Evolutionary conservation across 2,113 vertebrate genomes (phyloP).

Genomic region (Leptocoma aspasia): DNA sequence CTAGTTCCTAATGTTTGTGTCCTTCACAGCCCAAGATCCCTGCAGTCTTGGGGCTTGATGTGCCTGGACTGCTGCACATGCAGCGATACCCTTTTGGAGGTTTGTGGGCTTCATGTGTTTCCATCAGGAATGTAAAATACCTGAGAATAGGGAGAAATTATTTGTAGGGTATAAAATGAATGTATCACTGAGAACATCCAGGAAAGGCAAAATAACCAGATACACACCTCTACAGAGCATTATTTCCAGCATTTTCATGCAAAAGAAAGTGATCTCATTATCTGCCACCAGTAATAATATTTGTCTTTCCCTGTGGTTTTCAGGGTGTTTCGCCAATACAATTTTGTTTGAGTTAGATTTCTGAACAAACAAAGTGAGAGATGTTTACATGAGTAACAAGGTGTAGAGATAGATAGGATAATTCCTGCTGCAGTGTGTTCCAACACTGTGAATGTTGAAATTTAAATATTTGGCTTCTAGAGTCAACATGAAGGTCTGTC

Average conservation of each 20-base stretch:
- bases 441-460: background rate
- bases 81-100: background rate
- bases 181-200: background rate
- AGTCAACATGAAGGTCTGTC: background rate
- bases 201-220: background rate
- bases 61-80: background rate
- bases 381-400: conserved; percentile 23
- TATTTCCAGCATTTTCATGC: background rate
- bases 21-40: background rate
- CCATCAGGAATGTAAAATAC: background rate
- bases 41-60: background rate
- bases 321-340: background rate
- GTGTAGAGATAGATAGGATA: conserved; percentile 1
- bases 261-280: background rate
- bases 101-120: background rate
- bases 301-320: conserved; percentile 34
- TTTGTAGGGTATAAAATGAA: background rate
- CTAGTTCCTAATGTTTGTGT: background rate
- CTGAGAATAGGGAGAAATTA: background rate
- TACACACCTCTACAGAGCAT: background rate
- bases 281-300: conserved; percentile 1
- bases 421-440: conserved; percentile 18
- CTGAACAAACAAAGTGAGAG: conserved; percentile 44
- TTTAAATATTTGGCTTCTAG: conserved; percentile 48
- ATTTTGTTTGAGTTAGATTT: conserved; percentile 57